phyloP scores from a whole-genome alignment of 2,888 invertebrate species.

The Nephrotoma guestfalica region DNA sequence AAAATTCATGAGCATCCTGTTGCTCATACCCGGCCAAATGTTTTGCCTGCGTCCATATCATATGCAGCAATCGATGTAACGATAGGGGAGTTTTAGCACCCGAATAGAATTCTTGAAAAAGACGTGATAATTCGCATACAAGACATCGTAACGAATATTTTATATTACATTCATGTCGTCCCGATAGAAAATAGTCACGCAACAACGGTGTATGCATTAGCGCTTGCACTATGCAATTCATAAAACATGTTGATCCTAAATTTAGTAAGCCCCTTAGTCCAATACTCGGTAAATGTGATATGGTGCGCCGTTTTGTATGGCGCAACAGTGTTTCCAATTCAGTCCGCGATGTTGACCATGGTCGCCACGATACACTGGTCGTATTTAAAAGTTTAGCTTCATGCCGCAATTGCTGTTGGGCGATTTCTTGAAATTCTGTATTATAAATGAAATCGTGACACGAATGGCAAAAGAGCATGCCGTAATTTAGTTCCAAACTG shows the following conservation, averaged over 20 bases:
- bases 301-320: conserved; percentile 62
- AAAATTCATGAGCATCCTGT: conserved; percentile 98
- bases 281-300: conserved; percentile 69
- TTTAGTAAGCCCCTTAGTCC: conserved; percentile 90
- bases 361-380: conserved; percentile 45
- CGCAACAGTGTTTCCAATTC: conserved; percentile 62
- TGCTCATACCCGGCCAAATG: conserved; percentile 93
- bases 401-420: conserved; percentile 37
- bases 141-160: conserved; percentile 62
- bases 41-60: conserved; percentile 93
- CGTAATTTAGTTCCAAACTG: conserved; percentile 76
- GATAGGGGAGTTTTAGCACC: conserved; percentile 79
- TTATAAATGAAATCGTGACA: conserved; percentile 92
- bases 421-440: conserved; percentile 45
- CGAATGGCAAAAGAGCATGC: conserved; percentile 75
- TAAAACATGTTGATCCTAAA: conserved; percentile 94
- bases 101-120: conserved; percentile 95
- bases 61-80: conserved; percentile 74
- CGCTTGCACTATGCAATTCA: conserved; percentile 96
- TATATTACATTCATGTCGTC: conserved; percentile 71
- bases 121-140: conserved; percentile 87
- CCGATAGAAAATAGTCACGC: conserved; percentile 88
- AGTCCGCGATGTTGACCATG: conserved; percentile 66
- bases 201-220: conserved; percentile 89
- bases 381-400: conserved; percentile 44